Percentiles rank a stretch among this genome's conserved stretches.
Evolutionary conservation across 2,888 invertebrate species (phyloP).

Genomic region (Parnassius glacialis): DNA sequence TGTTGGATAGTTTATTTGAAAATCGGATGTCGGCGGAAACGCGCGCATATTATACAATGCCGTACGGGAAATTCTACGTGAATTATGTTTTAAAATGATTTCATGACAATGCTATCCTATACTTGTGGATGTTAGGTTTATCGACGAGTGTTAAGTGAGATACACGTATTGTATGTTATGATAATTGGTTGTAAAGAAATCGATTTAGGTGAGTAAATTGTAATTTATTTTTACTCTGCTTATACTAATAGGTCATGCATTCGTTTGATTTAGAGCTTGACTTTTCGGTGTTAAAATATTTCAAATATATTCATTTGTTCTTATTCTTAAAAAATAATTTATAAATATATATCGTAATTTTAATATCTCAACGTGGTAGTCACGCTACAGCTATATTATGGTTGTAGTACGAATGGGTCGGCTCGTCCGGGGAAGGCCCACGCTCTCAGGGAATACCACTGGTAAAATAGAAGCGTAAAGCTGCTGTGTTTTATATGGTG

Average conservation of each 20-base stretch:
- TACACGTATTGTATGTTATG: not conserved
- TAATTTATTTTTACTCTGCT: conserved; percentile 8
- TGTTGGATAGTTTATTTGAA: conserved; percentile 74
- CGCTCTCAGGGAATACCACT: too few species aligned
- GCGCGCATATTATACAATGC: conserved; percentile 41
- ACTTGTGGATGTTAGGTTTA: not conserved
- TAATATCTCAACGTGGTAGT: too few species aligned
- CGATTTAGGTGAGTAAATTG: conserved; percentile 20
- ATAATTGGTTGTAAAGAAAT: conserved; percentile 6
- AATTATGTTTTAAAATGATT: conserved; percentile 8
- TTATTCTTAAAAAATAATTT: too few species aligned
- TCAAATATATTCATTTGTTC: too few species aligned
- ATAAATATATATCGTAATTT: too few species aligned
- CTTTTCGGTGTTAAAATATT: not conserved
- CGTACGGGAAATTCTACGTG: conserved; percentile 45
- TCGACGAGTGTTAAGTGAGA: conserved; percentile 5
- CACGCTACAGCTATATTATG: too few species aligned
- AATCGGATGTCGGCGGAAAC: conserved; percentile 65
- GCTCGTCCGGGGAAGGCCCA: too few species aligned
- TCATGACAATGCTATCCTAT: too few species aligned
- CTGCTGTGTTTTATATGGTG: too few species aligned
- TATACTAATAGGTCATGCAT: conserved; percentile 19
- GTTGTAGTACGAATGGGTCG: too few species aligned
- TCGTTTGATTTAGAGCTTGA: conserved; percentile 19
- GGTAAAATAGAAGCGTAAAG: too few species aligned